Evolutionary conservation across 2,888 invertebrate genomes (phyloP).

Genomic region (Endomychus coccineus): DNA sequence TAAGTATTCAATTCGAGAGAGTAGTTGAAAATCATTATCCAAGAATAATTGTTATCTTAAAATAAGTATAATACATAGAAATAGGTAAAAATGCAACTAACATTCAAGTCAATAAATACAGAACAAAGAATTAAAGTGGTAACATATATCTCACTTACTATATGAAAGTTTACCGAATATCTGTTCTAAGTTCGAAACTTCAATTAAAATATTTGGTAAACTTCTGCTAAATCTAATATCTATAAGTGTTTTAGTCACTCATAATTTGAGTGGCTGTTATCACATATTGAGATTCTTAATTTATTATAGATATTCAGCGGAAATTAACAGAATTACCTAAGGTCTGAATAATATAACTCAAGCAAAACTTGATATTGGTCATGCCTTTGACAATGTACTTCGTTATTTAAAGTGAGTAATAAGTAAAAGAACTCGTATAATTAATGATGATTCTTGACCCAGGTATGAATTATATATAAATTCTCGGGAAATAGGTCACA

Average conservation of each 20-base stretch:
- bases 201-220: slow-evolving; percentile 3
- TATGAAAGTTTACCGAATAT: slow-evolving; percentile 18
- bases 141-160: slow-evolving; percentile 40
- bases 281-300: slow-evolving; percentile 37
- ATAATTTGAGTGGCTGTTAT: slow-evolving; percentile 28
- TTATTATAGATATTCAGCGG: too few species aligned
- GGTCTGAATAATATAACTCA: too few species aligned
- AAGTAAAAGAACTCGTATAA: too few species aligned
- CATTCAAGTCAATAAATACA: slow-evolving; percentile 9
- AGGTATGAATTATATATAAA: too few species aligned
- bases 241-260: slow-evolving; percentile 8
- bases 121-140: slow-evolving; percentile 34
- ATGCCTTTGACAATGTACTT: too few species aligned
- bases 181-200: neutral
- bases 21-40: too few species aligned
- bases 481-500: too few species aligned
- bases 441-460: too few species aligned
- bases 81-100: slow-evolving; percentile 24
- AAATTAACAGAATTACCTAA: too few species aligned
- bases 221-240: slow-evolving; percentile 13
- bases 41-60: neutral
- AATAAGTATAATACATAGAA: slow-evolving; percentile 15
- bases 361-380: too few species aligned
- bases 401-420: too few species aligned
- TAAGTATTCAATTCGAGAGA: neutral